Evolutionary conservation across 2,113 vertebrate genomes (phyloP), one percentile per base, ranked within the genome.

Genomic region (Eulacestoma nigropectus): DNA sequence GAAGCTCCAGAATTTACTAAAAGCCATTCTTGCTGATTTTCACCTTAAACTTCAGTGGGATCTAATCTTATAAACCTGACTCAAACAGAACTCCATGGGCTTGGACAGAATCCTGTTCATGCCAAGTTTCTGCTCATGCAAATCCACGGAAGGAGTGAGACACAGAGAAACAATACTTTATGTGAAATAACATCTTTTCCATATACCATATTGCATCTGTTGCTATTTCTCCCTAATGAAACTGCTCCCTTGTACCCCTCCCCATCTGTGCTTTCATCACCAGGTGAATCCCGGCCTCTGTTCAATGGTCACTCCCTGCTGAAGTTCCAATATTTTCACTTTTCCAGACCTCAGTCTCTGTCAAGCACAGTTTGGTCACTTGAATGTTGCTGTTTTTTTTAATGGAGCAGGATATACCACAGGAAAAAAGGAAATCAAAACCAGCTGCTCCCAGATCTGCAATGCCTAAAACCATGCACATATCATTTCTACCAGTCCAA

Each of bases 71-170:
- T 27, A 56, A 82, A 60, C 16, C 23, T 65, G 35, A 47, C 33
- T 63, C 0, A 0, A 53, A 7, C 4, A 41, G 17, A 69, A 35
- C 22, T 65, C 80, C 46, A 16, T 4, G 1, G 1, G 20, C 59
- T 69, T 17, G 67, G 39, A 37, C 33, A 78, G 50, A 77, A 29
- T 9, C 32, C 37, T 8, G 30, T 11, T 50, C 39, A 55, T 33
- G 32, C 11, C 60, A 91, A 29, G 19, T 52, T 39, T 44, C 16
- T 32, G 18, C n/a, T 50, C 13, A 5, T 11, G 30, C 2, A 60
- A 60, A 87, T 50, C 21, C n/a, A 14, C 15, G 37, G 47, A 46
- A 70, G 79, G 41, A 70, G 25, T 65, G 49, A 27, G 7, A 53
- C 19, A 52, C 22, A 50, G 6, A 69, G 14, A 60, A 83, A 29